Evolutionary conservation across 1,140 invertebrate genomes (phyloP), one percentile per base, ranked within the genome.

Genomic region (Maconellicoccus hirsutus): DNA sequence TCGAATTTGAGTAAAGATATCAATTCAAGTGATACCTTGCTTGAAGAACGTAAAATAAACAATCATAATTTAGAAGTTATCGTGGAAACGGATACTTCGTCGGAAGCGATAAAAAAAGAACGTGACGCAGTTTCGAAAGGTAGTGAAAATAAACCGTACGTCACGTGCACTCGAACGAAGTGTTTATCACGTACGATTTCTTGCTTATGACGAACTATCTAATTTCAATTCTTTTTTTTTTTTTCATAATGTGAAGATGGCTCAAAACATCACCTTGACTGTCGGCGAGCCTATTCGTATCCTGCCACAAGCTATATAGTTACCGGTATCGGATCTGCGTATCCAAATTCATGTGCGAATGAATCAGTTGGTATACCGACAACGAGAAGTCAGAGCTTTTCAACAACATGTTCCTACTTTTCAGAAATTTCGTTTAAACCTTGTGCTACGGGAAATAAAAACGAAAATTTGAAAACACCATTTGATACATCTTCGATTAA

Each of bases 41-140:
- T 42, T 29, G 26, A 69, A 8, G 72, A 70, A 25, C 39, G 39
- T 12, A 61, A 39, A 70, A 22, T 19, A 4, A 61, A 69, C 26
- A 52, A 63, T 70, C 29, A 72, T 21, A 59, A 72, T 26, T 39
- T 72, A 27, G 72, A 72, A 59, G 72, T 72, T 8, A 72, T 72
- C 10, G 22, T 70, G 7, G 72, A 72, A 38, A 72, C 69, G 16
- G 72, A 72, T 26, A 59, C 72, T 1, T 25, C 42, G 4, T 70
- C 52, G 14, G 72, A 72, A 22, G 16, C 33, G 25, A 70, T 42
- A 19, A 52, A 19, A 52, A 52, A 16, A 6, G 42, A 52, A 16
- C 42, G 42, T 52, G 42, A 16, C n/a, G 6, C 42, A 3, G n/a
- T 52, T 6, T 8, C 2, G 42, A 16, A 52, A 8, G n/a, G 42